Evolutionary conservation across 1,140 invertebrate species (phyloP), one percentile per base, ranked within the genome.

Genomic region (Piezodorus guildinii): DNA sequence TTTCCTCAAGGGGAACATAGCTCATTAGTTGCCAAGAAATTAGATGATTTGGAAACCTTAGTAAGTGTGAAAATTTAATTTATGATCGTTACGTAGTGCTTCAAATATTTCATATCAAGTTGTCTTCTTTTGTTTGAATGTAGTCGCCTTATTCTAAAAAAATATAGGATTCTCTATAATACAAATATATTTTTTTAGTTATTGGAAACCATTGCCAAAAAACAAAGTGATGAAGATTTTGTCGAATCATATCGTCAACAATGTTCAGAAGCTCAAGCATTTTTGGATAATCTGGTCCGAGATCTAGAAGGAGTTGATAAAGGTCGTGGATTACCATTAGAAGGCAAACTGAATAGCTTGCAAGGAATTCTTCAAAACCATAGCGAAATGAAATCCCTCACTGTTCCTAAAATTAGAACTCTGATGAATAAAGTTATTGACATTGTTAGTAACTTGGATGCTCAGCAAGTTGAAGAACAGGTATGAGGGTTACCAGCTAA

Each of bases 391-490:
- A 67, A 61, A 23, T 58, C 39, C 17, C 77, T 83, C 68, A 84
- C 85, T 10, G 81, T 86, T 69, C 78, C 80, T 23, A 80, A 83
- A 65, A 79, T 90, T 0, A 87, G 86, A 69, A 74, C 76, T 51
- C 77, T 87, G 27, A 86, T 83, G 0, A 74, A 80, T 12, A 77
- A 85, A 73, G 86, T 91, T 27, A 86, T 84, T 59, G 84, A 87
- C 63, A 81, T 89, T 43, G 85, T 91, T 2, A 91, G 87, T 72
- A 91, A 88, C 74, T 75, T 91, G 46, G 93, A 95, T 73, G 85
- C 86, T 0, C 90, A 94, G 69, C 89, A 94, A 74, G 85, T 95
- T 19, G 90, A 94, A 72, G 92, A 95, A 72, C 87, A 89, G 77
- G 79, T 80, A 73, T 25, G 1, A 44, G 14, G 9, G 10, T 61